phyloP scores from a whole-genome alignment of 2,113 vertebrate genomes.

The Platichthys stellatus region DNA sequence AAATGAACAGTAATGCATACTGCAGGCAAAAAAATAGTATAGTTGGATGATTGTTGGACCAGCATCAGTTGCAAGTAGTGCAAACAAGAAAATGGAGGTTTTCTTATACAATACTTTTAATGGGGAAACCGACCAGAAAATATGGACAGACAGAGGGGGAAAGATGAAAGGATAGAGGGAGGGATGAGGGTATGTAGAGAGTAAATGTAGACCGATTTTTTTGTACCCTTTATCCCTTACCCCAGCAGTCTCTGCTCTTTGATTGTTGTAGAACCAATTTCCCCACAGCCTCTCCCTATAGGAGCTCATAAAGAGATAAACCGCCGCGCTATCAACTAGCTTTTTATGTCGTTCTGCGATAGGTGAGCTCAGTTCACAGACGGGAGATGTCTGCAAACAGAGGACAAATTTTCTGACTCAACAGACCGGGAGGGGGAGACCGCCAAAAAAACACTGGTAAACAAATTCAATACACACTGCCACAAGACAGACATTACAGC shows the following conservation, averaged over 20 bases:
- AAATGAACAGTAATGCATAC: conserved; percentile 29
- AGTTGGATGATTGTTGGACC: conserved; percentile 10
- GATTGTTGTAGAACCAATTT: conserved; percentile 80
- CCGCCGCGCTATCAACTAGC: conserved; percentile 69
- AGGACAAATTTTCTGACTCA: conserved; percentile 40
- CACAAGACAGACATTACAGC: conserved; percentile 30
- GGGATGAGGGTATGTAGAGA: conserved; percentile 24
- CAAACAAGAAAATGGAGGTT: conserved; percentile 48
- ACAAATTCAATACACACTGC: conserved; percentile 53
- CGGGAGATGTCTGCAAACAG: conserved; percentile 41
- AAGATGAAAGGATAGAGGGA: conserved; percentile 25
- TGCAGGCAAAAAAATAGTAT: conserved; percentile 8
- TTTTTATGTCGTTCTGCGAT: conserved; percentile 66
- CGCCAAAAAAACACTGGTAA: conserved; percentile 55
- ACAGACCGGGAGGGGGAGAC: conserved; percentile 8
- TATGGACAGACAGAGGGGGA: neutral
- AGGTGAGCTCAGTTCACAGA: conserved; percentile 66
- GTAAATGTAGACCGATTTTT: conserved; percentile 50
- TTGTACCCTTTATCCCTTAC: conserved; percentile 58
- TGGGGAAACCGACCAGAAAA: neutral
- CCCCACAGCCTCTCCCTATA: conserved; percentile 67
- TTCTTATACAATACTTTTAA: conserved; percentile 32
- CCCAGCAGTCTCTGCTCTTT: conserved; percentile 69
- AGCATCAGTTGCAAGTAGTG: conserved; percentile 2
- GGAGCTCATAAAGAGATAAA: conserved; percentile 81